Percentiles rank a stretch among this genome's conserved stretches.
Evolutionary conservation across 2,797 vertebrate species (phyloP).

Genomic region (Pantherophis alleghaniensis): DNA sequence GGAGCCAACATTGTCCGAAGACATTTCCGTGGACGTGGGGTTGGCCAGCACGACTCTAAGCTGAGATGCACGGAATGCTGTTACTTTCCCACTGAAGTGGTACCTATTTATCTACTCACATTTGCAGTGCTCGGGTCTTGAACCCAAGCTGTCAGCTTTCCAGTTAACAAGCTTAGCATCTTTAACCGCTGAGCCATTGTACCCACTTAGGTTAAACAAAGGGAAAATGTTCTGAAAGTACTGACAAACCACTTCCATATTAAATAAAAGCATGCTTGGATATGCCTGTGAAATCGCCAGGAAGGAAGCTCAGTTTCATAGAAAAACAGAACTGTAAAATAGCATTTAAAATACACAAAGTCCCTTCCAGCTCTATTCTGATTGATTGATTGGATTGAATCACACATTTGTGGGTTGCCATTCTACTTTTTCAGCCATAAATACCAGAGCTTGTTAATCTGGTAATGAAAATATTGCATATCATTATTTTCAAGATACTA

Average conservation of each 20-base stretch:
- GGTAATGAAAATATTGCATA: not conserved
- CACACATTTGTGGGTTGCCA: too few relatives aligned
- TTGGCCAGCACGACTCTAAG: not conserved
- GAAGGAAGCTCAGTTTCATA: not conserved
- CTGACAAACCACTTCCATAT: not conserved
- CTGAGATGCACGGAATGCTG: not conserved
- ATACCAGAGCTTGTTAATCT: not conserved
- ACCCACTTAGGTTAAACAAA: not conserved
- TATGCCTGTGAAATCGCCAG: not conserved
- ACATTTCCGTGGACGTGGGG: not conserved
- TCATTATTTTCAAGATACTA: not conserved
- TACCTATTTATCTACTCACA: not conserved
- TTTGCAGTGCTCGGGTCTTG: not conserved
- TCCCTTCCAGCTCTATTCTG: too few relatives aligned
- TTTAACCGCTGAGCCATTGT: not conserved
- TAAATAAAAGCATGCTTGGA: not conserved
- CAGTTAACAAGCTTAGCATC: not conserved
- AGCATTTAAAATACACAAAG: not conserved
- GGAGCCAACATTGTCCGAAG: not conserved
- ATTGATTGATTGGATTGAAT: too few relatives aligned
- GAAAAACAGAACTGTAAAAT: not conserved
- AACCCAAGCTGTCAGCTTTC: not conserved
- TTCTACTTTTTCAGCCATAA: not conserved
- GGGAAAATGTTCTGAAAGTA: not conserved
- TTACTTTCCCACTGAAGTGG: not conserved